Evolutionary conservation across 53 echinoderm and acorn worm genomes (phyloP), one percentile per base, ranked within the genome.

Genomic region (Henricia sp.): DNA sequence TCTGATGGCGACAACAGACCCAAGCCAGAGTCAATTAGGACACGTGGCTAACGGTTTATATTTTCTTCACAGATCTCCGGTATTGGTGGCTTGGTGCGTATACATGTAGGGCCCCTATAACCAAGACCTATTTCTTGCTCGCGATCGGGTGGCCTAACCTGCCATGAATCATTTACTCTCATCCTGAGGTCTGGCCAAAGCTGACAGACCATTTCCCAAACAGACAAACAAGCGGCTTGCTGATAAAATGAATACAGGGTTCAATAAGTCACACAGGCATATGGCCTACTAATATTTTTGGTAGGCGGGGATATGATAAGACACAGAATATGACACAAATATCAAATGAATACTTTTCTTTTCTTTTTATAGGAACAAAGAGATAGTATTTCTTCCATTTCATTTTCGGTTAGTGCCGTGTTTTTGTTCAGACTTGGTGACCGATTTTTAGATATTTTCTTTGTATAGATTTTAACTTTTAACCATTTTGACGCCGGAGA

Each of bases 201-300:
- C 16, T 42, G 76, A 76, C 76, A 76, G 76, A 76, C 59, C n/a
- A 59, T 76, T 53, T 74, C 55, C 23, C 74, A 74, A 74, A 74
- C 74, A 76, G 58, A 29, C 58, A 76, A 76, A 76, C 41, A 57
- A 76, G 59, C 39, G 27, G 56, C 33, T 60, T 60, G 32, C 30
- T 17, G 11, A 32, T 32, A 60, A 60, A 60, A n/a, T n/a, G n/a
- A n/a, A n/a, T 1, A 37, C 39, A 39, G 56, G 73, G 74, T 85
- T 85, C 72, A 85, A 71, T 46, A 72, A 84, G 84, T 84, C 84
- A 71, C 50, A 60, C 62, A 40, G 34, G 63, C 85, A 85, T 72
- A 33, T 2, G 72, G 51, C 51, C 32, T 25, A 70, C 29, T 71
- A 29, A 71, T 71, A 48, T 5, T 1, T 30, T 16, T 17, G 35